Evolutionary conservation across 2,888 invertebrate genomes (phyloP), one percentile per base, ranked within the genome.

Genomic region (Amorpha juglandis): DNA sequence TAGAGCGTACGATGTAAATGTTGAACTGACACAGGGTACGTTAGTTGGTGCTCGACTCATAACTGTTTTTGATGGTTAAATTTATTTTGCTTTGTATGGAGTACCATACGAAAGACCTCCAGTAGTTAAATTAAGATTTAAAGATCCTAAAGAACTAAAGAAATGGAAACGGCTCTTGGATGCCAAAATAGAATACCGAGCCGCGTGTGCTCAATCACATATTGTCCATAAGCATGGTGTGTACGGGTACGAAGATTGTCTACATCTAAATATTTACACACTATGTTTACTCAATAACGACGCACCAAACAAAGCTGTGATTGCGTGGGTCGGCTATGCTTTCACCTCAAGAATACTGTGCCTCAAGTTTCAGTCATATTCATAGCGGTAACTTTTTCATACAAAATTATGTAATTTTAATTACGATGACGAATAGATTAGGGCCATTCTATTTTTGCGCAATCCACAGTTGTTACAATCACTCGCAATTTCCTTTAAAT

Each of bases 181-280:
- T 76, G 94, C 95, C 3, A 93, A 94, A 21, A 93, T 90, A n/a
- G 84, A 84, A 70, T 87, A 83, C 52, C 84, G 84, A 53, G 91
- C 91, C 0, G 83, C 91, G 0, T 97, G 96, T 81, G 95, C 96
- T 0, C 96, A 96, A 83, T 75, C 91, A 0, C 95, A 95, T 68
- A 86, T 92, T 11, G 84, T 87, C 21, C 89, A 91, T 66, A 90
- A 86, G 74, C 72, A 86, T 27, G 81, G 77, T 1, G 27, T 84
- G 27, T 89, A 82, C 76, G 95, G 95, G 7, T 84, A 83, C 62
- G 95, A 95, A 82, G 94, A 95, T 78, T 96, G 96, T 74, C 91
- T 96, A 0, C 94, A 94, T 74, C 76, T 96, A n/a, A 96, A 96
- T 79, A 94, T 96, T 7, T 96, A 95, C 78, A 94, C 95, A 7